Evolutionary conservation across 2,797 vertebrate species (phyloP).

Genomic region (Cichlasoma orientale): DNA sequence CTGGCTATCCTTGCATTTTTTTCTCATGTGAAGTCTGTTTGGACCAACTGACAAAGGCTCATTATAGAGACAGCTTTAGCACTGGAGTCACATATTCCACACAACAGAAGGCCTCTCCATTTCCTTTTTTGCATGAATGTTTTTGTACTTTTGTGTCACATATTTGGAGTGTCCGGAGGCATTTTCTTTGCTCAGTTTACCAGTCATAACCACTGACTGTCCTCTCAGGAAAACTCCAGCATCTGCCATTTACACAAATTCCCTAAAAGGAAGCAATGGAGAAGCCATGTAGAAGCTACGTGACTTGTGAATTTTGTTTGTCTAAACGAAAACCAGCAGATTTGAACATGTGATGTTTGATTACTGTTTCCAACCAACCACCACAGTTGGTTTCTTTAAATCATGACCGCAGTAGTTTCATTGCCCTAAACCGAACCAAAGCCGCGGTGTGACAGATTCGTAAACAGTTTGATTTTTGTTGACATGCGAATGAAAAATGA

Average conservation of each 20-base stretch:
- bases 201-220: background rate
- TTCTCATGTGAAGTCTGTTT: slow-evolving; percentile 35
- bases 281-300: background rate
- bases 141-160: slow-evolving; percentile 2
- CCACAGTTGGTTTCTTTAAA: background rate
- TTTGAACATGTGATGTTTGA: background rate
- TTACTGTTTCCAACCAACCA: background rate
- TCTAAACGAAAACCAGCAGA: background rate
- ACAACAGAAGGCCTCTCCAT: background rate
- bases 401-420: background rate
- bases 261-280: background rate
- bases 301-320: background rate
- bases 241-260: background rate
- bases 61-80: slow-evolving; percentile 30
- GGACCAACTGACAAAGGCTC: slow-evolving; percentile 53
- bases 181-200: background rate
- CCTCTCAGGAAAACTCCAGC: background rate
- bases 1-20: slow-evolving; percentile 28
- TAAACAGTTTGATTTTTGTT: slow-evolving; percentile 2
- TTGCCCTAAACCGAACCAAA: background rate
- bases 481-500: background rate
- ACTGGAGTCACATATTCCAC: slow-evolving; percentile 34
- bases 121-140: background rate
- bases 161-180: background rate
- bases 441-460: background rate